phyloP scores from a whole-genome alignment of 2,113 vertebrate species.

The Microcebus tavaratra region DNA sequence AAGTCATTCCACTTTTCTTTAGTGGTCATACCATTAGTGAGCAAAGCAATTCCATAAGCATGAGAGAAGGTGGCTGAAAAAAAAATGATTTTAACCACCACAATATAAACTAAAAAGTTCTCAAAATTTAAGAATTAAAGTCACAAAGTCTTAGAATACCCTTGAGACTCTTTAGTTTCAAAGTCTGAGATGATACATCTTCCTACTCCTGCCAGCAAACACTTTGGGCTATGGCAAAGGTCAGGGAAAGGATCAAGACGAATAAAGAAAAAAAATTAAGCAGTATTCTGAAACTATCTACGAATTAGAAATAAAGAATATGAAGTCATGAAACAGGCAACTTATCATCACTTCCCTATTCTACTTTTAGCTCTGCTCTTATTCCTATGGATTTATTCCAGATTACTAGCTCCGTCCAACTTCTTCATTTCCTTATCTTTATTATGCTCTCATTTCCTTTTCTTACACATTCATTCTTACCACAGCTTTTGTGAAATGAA shows the following conservation, averaged over 20 bases:
- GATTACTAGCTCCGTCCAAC: not conserved
- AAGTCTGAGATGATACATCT: not conserved
- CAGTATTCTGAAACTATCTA: constrained; percentile 16
- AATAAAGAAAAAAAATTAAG: not conserved
- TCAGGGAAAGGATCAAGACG: not conserved
- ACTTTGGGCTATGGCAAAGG: not conserved
- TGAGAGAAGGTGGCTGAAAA: not conserved
- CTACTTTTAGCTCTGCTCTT: not conserved
- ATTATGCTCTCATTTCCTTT: constrained; percentile 20
- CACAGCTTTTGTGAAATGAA: constrained; percentile 10
- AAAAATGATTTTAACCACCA: not conserved
- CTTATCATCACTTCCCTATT: not conserved
- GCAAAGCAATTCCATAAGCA: constrained; percentile 1
- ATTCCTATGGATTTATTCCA: not conserved
- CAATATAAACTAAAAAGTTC: constrained; percentile 8
- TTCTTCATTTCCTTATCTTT: not conserved
- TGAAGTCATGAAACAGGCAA: not conserved
- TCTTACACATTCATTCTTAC: not conserved
- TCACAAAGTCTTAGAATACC: constrained; percentile 9
- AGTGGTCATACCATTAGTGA: not conserved
- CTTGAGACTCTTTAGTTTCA: not conserved
- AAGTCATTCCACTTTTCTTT: not conserved
- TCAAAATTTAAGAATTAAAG: not conserved
- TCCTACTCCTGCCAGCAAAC: not conserved
- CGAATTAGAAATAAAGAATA: constrained; percentile 28